Percentiles rank a stretch among this genome's conserved stretches.
phyloP scores from a whole-genome alignment of 2,888 invertebrate genomes.

The Entomobrya multifasciata region DNA sequence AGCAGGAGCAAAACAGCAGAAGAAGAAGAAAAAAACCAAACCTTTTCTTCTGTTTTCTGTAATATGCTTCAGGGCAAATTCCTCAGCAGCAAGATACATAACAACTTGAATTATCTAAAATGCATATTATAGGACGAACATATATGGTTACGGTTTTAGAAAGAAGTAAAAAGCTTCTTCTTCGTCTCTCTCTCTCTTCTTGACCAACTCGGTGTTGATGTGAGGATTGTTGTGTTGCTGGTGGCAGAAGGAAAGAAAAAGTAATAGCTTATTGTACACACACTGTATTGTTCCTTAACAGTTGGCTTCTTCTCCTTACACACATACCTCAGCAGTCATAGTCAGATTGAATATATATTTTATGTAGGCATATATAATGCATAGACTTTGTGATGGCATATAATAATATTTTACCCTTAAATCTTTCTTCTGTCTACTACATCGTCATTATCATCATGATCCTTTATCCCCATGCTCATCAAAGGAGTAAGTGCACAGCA shows the following conservation, averaged over 20 bases:
- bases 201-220: background rate
- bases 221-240: constrained; percentile 21
- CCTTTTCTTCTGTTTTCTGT: constrained; percentile 56
- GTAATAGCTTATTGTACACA: constrained; percentile 19
- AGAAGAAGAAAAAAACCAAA: constrained; percentile 50
- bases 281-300: constrained; percentile 41
- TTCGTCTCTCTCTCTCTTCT: background rate
- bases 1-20: too few relatives aligned
- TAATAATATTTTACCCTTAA: constrained; percentile 15
- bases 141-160: constrained; percentile 21
- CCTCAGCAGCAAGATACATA: constrained; percentile 75
- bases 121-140: constrained; percentile 1
- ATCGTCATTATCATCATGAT: constrained; percentile 31
- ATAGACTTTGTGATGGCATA: background rate
- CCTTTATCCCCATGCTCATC: constrained; percentile 35
- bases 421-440: constrained; percentile 25
- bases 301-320: background rate
- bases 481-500: constrained; percentile 40
- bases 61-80: constrained; percentile 75
- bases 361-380: background rate
- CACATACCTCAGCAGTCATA: background rate
- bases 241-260: constrained; percentile 44
- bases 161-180: constrained; percentile 15
- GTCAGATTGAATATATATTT: background rate
- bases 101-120: constrained; percentile 65